Evolutionary conservation across 2,888 invertebrate genomes (phyloP).

Genomic region (Chloroclystis v-ata): DNA sequence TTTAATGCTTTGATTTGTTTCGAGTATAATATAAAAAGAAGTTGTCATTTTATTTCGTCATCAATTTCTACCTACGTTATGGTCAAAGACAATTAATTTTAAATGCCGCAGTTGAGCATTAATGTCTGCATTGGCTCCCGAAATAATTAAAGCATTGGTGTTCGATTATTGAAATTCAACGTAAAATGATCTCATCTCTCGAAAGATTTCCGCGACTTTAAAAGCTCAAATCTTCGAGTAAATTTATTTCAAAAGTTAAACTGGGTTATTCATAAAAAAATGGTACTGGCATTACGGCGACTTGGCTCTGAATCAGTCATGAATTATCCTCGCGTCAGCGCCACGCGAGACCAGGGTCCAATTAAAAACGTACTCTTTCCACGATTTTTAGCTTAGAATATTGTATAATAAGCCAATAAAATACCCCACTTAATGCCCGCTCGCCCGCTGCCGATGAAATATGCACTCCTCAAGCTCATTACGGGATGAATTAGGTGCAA

Average conservation of each 20-base stretch:
- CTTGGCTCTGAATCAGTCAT: conserved; percentile 70
- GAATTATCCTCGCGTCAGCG: conserved; percentile 74
- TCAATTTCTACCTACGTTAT: no score
- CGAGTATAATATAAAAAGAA: no score
- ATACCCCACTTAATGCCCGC: conserved; percentile 75
- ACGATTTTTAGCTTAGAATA: conserved; percentile 78
- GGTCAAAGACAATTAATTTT: no score
- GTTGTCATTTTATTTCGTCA: no score
- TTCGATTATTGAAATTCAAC: no score
- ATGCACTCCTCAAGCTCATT: conserved; percentile 74
- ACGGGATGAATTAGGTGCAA: conserved; percentile 70
- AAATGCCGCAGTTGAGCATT: no score
- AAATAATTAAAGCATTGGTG: no score
- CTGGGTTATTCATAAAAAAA: conserved; percentile 49
- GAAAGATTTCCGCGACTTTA: no score
- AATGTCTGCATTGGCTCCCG: no score
- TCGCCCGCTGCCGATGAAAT: conserved; percentile 67
- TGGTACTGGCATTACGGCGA: conserved; percentile 52
- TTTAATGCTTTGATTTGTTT: no score
- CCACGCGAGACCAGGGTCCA: conserved; percentile 73
- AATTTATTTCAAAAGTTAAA: conserved; percentile 30
- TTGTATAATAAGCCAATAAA: conserved; percentile 79
- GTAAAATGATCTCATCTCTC: no score
- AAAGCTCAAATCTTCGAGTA: conserved; percentile 27
- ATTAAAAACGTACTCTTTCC: conserved; percentile 78